phyloP scores from a whole-genome alignment of 2,113 vertebrate genomes.

The Rhinichthys klamathensis region DNA sequence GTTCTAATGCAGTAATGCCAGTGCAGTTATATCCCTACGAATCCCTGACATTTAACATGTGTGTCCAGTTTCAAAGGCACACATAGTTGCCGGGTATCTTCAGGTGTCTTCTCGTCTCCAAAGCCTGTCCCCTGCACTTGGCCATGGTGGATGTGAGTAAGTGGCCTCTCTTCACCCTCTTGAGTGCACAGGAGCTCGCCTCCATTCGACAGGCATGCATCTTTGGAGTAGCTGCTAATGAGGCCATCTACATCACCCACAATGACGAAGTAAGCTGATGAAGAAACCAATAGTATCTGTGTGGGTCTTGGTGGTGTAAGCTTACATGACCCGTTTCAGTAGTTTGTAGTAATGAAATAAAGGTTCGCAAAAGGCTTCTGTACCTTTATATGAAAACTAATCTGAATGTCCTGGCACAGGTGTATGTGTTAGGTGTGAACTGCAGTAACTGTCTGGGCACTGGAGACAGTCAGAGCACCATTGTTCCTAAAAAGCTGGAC shows the following conservation, averaged over 20 bases:
- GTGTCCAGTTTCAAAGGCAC: not conserved
- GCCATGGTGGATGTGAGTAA: conserved; percentile 94
- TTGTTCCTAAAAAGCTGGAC: conserved; percentile 93
- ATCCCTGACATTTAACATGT: not conserved
- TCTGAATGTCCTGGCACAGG: conserved; percentile 70
- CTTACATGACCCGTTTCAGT: not conserved
- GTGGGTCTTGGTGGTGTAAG: not conserved
- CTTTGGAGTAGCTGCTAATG: conserved; percentile 92
- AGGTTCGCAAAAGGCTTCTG: not conserved
- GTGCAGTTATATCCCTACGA: too few relatives aligned
- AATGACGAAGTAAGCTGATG: conserved; percentile 84
- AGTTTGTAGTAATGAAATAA: not conserved
- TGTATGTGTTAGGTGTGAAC: conserved; percentile 93
- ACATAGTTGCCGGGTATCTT: not conserved
- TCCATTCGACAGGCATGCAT: conserved; percentile 88
- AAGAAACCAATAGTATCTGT: conserved; percentile 12
- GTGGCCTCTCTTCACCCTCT: conserved; percentile 93
- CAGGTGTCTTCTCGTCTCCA: not conserved
- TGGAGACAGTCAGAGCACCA: conserved; percentile 93
- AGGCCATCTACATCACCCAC: conserved; percentile 89
- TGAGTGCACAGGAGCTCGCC: conserved; percentile 84
- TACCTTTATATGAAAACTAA: not conserved
- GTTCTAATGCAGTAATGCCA: too few relatives aligned
- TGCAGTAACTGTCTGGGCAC: conserved; percentile 96
- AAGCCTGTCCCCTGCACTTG: not conserved